These are phyloP conservation scores for Chrosomus eos DNA, from an alignment of 2,797 vertebrate species.

Conservation along the genomic window DNA sequence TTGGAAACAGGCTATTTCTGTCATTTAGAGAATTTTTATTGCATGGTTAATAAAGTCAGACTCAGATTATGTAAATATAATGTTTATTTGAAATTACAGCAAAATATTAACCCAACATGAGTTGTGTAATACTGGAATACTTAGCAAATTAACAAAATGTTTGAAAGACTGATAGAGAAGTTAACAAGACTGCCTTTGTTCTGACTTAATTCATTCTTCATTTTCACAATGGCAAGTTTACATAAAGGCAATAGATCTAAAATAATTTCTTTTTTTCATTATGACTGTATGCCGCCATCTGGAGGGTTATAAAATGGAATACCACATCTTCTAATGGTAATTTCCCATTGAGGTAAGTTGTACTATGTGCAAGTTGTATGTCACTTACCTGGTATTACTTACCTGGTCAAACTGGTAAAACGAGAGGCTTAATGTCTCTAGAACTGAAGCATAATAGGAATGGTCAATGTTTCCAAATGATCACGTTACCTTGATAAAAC, in stretches of 20 bases:
- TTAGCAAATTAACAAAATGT: not conserved
- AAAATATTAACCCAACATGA: constrained; percentile 78
- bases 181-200: not conserved
- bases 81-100: constrained; percentile 84
- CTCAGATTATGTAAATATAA: constrained; percentile 86
- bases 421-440: too few species aligned
- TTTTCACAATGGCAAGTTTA: not conserved
- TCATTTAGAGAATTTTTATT: constrained; percentile 81
- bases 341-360: not conserved
- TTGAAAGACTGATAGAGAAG: not conserved
- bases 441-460: too few species aligned
- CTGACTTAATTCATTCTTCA: not conserved
- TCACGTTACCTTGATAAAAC: not conserved
- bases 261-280: not conserved
- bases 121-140: constrained; percentile 81
- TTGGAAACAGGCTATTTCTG: constrained; percentile 69
- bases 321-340: not conserved
- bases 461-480: not conserved
- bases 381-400: too few species aligned
- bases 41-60: constrained; percentile 81
- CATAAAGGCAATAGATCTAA: not conserved
- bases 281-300: not conserved
- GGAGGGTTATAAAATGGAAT: not conserved
- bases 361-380: not conserved
- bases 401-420: too few species aligned